Evolutionary conservation across 30 jellyfish, hydroid and myxozoan genomes (phyloP).

Genomic region (Nemopilema nomurai): DNA sequence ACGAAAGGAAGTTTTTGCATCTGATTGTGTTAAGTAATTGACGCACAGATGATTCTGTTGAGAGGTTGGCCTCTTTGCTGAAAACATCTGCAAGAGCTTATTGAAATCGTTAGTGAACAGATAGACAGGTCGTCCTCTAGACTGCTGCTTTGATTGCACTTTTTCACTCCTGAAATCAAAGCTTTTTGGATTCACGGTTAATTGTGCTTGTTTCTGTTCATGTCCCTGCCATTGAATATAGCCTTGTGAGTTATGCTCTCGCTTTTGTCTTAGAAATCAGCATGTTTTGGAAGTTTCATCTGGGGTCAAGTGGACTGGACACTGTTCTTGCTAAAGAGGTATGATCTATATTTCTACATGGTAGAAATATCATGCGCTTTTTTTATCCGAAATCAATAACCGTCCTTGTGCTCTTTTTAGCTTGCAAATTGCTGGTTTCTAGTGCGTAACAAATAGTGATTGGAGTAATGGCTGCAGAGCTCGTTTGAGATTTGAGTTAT

Average conservation of each 20-base stretch:
- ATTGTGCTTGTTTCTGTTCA: neutral
- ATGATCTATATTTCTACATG: neutral
- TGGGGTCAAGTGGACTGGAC: constrained; percentile 73
- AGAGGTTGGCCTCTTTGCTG: neutral
- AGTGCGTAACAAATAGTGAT: no score
- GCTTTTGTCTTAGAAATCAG: constrained; percentile 1
- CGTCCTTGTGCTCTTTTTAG: neutral
- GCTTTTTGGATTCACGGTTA: neutral
- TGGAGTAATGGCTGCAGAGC: constrained; percentile 1
- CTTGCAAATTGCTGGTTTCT: no score
- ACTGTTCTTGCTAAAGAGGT: constrained; percentile 77
- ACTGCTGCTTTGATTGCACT: neutral
- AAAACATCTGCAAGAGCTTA: neutral
- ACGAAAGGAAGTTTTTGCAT: neutral
- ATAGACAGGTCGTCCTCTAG: neutral
- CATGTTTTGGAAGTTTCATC: constrained; percentile 84
- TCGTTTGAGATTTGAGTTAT: neutral
- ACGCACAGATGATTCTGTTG: neutral
- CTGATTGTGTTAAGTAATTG: neutral
- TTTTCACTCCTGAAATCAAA: neutral
- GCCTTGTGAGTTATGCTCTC: neutral
- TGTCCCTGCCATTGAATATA: neutral
- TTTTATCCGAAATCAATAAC: no score
- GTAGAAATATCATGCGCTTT: no score
- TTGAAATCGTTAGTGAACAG: neutral